Conservation (phyloP, 2,113 vertebrate species). For the Paradoxurus hermaphroditus region DNA sequence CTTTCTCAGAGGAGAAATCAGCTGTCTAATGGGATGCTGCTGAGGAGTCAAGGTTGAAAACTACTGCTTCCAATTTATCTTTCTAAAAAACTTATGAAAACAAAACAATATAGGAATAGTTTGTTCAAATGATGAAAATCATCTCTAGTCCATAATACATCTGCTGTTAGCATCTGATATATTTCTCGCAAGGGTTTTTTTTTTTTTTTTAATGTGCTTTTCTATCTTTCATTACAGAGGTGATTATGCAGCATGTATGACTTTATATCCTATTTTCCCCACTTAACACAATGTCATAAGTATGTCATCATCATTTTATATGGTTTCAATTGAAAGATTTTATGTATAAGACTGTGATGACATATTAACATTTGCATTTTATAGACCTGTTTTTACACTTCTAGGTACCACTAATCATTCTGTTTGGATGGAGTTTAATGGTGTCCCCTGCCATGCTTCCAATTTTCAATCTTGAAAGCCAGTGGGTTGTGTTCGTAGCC, state of each 20-base stretch:
- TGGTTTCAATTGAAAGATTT: not conserved
- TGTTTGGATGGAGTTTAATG: not conserved
- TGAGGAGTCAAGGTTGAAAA: not conserved
- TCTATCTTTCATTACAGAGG: not conserved
- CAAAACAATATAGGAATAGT: not conserved
- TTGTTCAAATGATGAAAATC: not conserved
- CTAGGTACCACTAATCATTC: not conserved
- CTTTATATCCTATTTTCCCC: not conserved
- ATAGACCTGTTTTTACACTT: not conserved
- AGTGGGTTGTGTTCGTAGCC: not conserved
- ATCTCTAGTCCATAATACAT: not conserved
- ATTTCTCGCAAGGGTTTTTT: not conserved
- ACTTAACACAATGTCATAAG: not conserved
- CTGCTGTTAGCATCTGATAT: not conserved
- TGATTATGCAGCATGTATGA: not conserved
- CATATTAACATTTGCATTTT: not conserved
- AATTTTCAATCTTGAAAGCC: not conserved
- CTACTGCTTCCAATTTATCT: not conserved
- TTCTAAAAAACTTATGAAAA: not conserved
- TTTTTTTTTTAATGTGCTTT: not conserved
- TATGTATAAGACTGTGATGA: not conserved
- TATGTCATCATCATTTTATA: not conserved
- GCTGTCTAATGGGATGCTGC: not conserved
- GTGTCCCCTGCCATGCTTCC: not conserved
- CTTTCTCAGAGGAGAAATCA: not conserved